These are phyloP conservation scores for Lasioglossum albipes DNA, from an alignment of 1,140 invertebrate species.

Conservation along the genomic window DNA sequence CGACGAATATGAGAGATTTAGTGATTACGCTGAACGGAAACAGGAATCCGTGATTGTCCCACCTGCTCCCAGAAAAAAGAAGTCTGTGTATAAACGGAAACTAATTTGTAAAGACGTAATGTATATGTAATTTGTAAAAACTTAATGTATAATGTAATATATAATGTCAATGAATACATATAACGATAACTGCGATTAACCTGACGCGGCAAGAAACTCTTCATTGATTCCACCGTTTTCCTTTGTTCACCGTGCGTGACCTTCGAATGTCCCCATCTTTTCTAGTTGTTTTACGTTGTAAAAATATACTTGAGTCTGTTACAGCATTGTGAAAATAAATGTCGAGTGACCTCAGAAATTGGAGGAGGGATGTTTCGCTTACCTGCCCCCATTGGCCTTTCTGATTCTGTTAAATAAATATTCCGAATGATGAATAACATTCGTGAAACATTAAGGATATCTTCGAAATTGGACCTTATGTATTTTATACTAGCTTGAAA, in stretches of 20 bases:
- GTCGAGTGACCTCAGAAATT: neutral
- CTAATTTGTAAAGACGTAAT: conserved; percentile 66
- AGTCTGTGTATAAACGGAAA: conserved; percentile 51
- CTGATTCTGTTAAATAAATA: no score
- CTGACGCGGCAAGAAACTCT: no score
- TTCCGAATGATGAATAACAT: no score
- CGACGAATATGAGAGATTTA: neutral
- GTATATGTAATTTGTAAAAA: conserved; percentile 64
- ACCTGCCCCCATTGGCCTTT: no score
- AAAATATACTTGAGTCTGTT: neutral
- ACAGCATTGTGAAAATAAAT: neutral
- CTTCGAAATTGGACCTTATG: no score
- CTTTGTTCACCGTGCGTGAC: neutral
- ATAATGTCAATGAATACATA: conserved; percentile 53
- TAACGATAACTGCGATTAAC: conserved; percentile 43
- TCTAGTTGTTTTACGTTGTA: neutral
- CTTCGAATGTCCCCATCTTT: neutral
- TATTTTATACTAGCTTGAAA: no score
- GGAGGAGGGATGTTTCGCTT: no score
- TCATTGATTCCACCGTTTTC: neutral
- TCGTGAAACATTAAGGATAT: no score
- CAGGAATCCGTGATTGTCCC: neutral
- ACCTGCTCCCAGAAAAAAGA: conserved; percentile 13
- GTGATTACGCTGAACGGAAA: conserved; percentile 5
- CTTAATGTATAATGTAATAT: conserved; percentile 56